Evolutionary conservation across 2,797 vertebrate genomes (phyloP), one percentile per base, ranked within the genome.

Genomic region (Anableps anableps): DNA sequence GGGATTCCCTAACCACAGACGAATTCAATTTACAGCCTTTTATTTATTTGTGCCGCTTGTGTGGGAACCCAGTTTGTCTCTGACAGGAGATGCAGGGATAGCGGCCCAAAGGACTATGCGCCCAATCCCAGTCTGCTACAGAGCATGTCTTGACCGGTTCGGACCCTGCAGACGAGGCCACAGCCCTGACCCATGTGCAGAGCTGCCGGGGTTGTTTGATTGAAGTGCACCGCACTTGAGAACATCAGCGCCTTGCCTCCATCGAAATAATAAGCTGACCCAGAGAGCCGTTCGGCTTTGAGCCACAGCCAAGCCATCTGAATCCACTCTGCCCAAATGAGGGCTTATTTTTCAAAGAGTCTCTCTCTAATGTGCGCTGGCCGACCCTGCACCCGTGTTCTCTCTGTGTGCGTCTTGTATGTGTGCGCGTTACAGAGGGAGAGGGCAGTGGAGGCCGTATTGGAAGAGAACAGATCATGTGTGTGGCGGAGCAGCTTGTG

Each of bases 261-360:
- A 94, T 92, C 95, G 94, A 95, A 96, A 94, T 95, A 95, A 94
- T 94, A 93, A 94, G 92, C 93, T 95, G 95, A 96, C 94, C 95
- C 94, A 87, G 92, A 94, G 94, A 92, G 91, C 92, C 81, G 91
- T 88, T 91, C 81, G 93, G 91, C 95, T 95, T 96, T 95, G 95
- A 95, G 95, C 92, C 76, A 78, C 21, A 93, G 95, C 96, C 96
- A 96, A 95, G 88, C 94, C 95, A 96, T 96, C 95, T 96, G 95
- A 96, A 96, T 96, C 95, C 95, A 96, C 96, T 96, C 96, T 95
- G 91, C 93, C 93, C 94, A 95, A 96, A 95, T 94, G 94, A 95
- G 95, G 91, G 94, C 95, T 96, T 94, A 95, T 92, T 94, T 95
- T 96, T 96, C 95, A 96, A 96, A 96, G 95, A 89, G 82, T 90